phyloP scores from a whole-genome alignment of 2,888 invertebrate genomes.

The Caenorhabditis angaria region DNA sequence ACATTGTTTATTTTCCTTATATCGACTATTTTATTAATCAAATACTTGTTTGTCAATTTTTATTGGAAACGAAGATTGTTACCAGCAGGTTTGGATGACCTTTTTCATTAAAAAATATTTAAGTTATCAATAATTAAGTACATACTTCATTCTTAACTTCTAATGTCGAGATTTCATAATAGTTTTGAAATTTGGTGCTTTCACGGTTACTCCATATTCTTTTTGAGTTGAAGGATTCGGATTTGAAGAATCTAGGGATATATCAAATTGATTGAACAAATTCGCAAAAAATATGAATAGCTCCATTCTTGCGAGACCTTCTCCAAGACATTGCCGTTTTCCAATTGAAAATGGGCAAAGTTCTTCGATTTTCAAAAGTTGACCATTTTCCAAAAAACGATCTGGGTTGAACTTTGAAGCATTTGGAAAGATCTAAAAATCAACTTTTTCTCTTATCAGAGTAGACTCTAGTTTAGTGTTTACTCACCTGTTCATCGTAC shows the following conservation, averaged over 20 bases:
- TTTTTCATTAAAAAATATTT: too few relatives aligned
- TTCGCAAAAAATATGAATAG: slow-evolving; percentile 50
- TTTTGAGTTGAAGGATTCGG: slow-evolving; percentile 22
- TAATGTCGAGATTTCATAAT: slow-evolving; percentile 21
- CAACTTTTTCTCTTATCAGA: too few relatives aligned
- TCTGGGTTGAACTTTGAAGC: slow-evolving; percentile 36
- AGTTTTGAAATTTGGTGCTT: slow-evolving; percentile 29
- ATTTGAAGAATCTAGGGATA: slow-evolving; percentile 19
- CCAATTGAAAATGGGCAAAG: slow-evolving; percentile 54
- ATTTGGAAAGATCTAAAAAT: slow-evolving; percentile 45
- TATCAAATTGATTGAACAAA: slow-evolving; percentile 44
- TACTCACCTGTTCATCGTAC: slow-evolving; percentile 33
- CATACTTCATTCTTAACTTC: neutral
- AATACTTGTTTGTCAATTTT: too few relatives aligned
- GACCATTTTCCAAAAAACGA: slow-evolving; percentile 30
- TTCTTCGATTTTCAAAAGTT: slow-evolving; percentile 36
- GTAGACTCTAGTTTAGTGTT: too few relatives aligned
- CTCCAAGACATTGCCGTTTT: slow-evolving; percentile 51
- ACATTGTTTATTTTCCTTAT: too few relatives aligned
- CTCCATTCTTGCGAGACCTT: slow-evolving; percentile 48
- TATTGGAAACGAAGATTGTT: too few relatives aligned
- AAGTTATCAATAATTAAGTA: too few relatives aligned
- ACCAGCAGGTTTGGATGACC: too few relatives aligned
- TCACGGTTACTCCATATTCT: slow-evolving; percentile 32
- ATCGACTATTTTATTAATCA: too few relatives aligned